Evolutionary conservation across 1,140 invertebrate genomes (phyloP), one percentile per base, ranked within the genome.

Genomic region (Drosophila truncata): DNA sequence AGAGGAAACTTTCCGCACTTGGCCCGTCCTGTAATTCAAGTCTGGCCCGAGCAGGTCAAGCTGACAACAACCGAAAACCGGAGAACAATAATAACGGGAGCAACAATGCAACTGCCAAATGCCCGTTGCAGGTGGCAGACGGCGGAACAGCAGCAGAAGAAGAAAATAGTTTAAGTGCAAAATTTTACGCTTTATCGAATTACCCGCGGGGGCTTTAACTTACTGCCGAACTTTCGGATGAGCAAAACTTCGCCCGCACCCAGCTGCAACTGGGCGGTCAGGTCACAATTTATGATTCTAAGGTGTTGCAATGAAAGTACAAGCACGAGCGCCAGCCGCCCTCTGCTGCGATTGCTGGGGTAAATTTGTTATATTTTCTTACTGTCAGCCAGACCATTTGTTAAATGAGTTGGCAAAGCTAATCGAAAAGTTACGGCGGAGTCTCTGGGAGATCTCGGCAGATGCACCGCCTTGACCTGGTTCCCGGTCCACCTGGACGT

Each of bases 171-270:
- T 91, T 82, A 86, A 91, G 86, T 86, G 86, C 86, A 91, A 86
- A 91, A 91, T 91, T 91, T 91, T 91, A 91, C 86, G 86, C 82
- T 91, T 91, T 91, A 91, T 91, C 86, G 82, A 91, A 91, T 91
- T 91, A 91, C 86, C 86, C 86, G 86, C 86, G 86, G 87, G 86
- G 80, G 77, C 85, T 85, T 90, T 85, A 90, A 90, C 85, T 91
- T 91, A 80, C 80, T 78, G 65, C 35, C 59, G 20, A 91, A 91
- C 41, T 87, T 91, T 81, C 54, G 44, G 27, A 69, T 50, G 58
- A 42, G 54, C 50, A 80, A 86, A 88, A 88, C 55, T 90, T 88
- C 72, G 58, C 25, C 25, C 31, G 47, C 69, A n/a, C 23, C n/a
- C 25, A 49, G 39, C 25, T 35, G 44, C 18, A 37, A 11, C 41